Conservation (phyloP, 2,113 vertebrate species). For the Callochromis pleurospilus region DNA sequence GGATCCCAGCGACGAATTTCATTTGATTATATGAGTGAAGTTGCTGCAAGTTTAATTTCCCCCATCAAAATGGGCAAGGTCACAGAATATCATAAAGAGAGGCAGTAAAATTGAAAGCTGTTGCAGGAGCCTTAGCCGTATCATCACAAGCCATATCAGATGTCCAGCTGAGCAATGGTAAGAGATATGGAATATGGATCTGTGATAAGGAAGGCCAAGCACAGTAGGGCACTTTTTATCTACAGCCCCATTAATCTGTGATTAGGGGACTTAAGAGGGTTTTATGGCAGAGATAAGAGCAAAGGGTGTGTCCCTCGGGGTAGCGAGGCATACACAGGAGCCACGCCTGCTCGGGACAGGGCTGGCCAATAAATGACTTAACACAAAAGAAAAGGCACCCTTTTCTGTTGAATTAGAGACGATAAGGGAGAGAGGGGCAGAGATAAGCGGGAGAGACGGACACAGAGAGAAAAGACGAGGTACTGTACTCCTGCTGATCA, state of each 20-base stretch:
- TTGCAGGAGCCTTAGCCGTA: background rate
- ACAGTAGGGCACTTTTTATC: conserved; percentile 55
- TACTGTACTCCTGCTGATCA: conserved; percentile 31
- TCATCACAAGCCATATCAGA: conserved; percentile 20
- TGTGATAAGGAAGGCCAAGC: conserved; percentile 53
- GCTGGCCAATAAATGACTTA: conserved; percentile 24
- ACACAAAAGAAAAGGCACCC: conserved; percentile 35
- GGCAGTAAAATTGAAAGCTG: background rate
- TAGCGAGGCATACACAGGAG: conserved; percentile 23
- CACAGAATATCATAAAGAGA: conserved; percentile 13
- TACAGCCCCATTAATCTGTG: conserved; percentile 65
- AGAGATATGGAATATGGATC: conserved; percentile 46
- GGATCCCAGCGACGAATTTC: background rate
- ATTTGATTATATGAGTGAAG: background rate
- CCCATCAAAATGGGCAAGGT: conserved; percentile 28
- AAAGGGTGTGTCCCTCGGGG: conserved; percentile 52
- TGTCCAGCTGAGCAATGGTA: conserved; percentile 30
- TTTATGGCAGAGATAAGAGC: conserved; percentile 70
- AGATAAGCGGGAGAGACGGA: conserved; percentile 35
- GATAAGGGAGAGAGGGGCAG: conserved; percentile 23
- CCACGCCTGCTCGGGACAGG: conserved; percentile 22
- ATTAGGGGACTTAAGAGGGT: conserved; percentile 72
- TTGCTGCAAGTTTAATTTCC: conserved; percentile 18
- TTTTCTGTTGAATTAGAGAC: conserved; percentile 46
- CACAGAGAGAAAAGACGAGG: conserved; percentile 12